phyloP scores from a whole-genome alignment of 2,888 invertebrate genomes.

The Stratiomys singularior region DNA sequence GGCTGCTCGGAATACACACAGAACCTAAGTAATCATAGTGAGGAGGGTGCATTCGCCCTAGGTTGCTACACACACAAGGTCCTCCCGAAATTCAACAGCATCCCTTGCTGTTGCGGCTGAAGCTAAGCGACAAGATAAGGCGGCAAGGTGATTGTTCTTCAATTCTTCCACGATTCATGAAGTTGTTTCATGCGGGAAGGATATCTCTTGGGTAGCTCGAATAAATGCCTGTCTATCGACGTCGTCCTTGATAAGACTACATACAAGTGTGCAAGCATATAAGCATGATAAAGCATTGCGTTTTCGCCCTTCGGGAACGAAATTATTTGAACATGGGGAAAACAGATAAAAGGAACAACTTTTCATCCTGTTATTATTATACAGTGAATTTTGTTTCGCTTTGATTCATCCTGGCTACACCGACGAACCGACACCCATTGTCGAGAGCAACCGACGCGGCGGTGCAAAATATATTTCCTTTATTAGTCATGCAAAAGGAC shows the following conservation, averaged over 20 bases:
- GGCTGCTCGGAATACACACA: neutral
- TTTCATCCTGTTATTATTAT: conserved; percentile 21
- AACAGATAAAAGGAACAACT: conserved; percentile 17
- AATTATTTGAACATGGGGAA: neutral
- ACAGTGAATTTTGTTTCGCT: neutral
- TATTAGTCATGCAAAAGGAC: conserved; percentile 39
- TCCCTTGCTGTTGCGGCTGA: neutral
- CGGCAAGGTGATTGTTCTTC: neutral
- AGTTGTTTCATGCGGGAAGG: too few relatives aligned
- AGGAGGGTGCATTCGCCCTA: conserved; percentile 6
- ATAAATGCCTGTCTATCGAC: neutral
- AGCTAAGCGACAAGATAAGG: neutral
- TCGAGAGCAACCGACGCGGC: neutral
- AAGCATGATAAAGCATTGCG: neutral
- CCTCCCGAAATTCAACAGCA: neutral
- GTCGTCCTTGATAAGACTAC: neutral
- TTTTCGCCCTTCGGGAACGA: conserved; percentile 2
- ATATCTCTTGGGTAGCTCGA: neutral
- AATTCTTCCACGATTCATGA: conserved; percentile 7
- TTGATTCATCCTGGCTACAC: conserved; percentile 21
- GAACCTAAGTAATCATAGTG: too few relatives aligned
- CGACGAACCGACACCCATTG: neutral
- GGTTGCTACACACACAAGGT: neutral
- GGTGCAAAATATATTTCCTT: conserved; percentile 25
- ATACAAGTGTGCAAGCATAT: neutral